Percentiles rank a stretch among this genome's conserved stretches.
Evolutionary conservation across 2,888 invertebrate genomes (phyloP).

Genomic region (Bellardia bayeri): DNA sequence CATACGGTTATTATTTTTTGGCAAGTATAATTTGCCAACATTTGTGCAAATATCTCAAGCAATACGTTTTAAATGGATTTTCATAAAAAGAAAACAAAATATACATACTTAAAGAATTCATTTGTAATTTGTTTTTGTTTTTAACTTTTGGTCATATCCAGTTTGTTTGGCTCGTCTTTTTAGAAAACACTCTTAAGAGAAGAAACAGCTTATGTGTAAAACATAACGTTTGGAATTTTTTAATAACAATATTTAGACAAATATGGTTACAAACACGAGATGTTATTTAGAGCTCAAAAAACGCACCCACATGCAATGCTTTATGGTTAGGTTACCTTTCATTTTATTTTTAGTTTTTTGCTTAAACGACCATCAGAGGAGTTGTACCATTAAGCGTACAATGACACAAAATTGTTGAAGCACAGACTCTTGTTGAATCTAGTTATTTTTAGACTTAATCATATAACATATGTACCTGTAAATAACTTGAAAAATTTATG

Average conservation of each 20-base stretch:
- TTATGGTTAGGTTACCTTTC: slow-evolving; percentile 31
- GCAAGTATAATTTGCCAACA: too few species aligned
- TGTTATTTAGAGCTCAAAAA: slow-evolving; percentile 68
- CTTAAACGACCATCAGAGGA: slow-evolving; percentile 5
- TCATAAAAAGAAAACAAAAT: too few species aligned
- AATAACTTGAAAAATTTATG: too few species aligned
- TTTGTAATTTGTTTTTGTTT: neutral
- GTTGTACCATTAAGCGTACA: slow-evolving; percentile 27
- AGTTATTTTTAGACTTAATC: neutral
- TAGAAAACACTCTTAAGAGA: neutral
- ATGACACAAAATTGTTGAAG: neutral
- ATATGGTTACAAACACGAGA: slow-evolving; percentile 55
- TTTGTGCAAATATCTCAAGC: too few species aligned
- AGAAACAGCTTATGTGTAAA: slow-evolving; percentile 16
- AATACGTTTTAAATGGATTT: too few species aligned
- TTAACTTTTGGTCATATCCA: neutral
- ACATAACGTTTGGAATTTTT: neutral
- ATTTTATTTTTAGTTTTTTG: slow-evolving; percentile 21
- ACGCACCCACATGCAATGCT: slow-evolving; percentile 65
- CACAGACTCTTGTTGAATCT: neutral
- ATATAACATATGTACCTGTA: neutral
- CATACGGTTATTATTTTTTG: too few species aligned
- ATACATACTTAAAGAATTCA: too few species aligned
- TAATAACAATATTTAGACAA: slow-evolving; percentile 26
- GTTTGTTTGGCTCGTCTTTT: neutral